Conservation (phyloP, 1,140 invertebrate species). For the Drosophila triauraria region DNA sequence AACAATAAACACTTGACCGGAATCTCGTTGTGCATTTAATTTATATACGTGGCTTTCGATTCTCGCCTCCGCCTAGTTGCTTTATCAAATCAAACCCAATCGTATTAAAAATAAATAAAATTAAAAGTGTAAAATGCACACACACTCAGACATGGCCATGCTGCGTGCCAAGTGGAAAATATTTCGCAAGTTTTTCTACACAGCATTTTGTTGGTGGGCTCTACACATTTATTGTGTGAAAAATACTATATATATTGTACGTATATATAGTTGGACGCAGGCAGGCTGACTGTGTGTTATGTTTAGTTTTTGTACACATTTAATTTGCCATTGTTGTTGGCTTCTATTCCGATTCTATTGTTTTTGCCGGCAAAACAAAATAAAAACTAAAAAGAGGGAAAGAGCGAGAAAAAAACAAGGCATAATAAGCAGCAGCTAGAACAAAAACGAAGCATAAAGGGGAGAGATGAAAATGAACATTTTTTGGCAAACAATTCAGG, state of each 20-base stretch:
- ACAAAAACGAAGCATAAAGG: conserved; percentile 52
- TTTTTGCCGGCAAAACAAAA: conserved; percentile 72
- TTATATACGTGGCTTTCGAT: conserved; percentile 12
- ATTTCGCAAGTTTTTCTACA: conserved; percentile 80
- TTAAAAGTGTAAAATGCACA: conserved; percentile 80
- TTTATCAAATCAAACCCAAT: conserved; percentile 68
- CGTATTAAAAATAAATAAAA: conserved; percentile 80
- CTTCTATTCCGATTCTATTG: conserved; percentile 39
- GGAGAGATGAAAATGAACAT: conserved; percentile 64
- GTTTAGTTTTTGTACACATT: conserved; percentile 77
- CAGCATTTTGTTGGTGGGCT: conserved; percentile 12
- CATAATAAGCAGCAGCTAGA: conserved; percentile 39
- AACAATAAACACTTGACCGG: conserved; percentile 74
- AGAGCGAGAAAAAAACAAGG: conserved; percentile 15
- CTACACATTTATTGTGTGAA: conserved; percentile 80
- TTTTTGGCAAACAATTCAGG: conserved; percentile 83
- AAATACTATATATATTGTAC: conserved; percentile 52
- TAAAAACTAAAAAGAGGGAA: conserved; percentile 7
- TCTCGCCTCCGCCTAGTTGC: conserved; percentile 34
- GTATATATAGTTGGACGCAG: conserved; percentile 33
- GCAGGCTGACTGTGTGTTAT: conserved; percentile 59
- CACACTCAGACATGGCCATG: conserved; percentile 48
- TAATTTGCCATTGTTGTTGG: conserved; percentile 68
- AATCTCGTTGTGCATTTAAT: conserved; percentile 35
- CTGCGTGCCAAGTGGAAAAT: conserved; percentile 83